These are phyloP conservation scores for Ferdinandea cuprea DNA, from an alignment of 2,888 invertebrate species.

Conservation along the genomic window DNA sequence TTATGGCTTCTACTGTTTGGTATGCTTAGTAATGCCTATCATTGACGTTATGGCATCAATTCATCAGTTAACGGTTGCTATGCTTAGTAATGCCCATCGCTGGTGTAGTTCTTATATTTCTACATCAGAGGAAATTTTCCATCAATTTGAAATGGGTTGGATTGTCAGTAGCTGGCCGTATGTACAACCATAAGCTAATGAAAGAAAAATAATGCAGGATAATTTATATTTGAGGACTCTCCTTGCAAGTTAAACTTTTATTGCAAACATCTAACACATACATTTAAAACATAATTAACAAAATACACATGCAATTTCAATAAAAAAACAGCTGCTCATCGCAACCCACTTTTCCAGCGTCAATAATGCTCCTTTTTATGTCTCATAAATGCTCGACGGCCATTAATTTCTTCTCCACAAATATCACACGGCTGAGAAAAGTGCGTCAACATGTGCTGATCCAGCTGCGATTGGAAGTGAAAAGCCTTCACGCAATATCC, in stretches of 20 bases:
- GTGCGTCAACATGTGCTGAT: slow-evolving; percentile 55
- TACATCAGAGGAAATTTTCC: too few species aligned
- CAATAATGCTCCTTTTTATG: slow-evolving; percentile 49
- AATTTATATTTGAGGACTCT: background rate
- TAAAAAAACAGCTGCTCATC: background rate
- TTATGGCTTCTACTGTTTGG: too few species aligned
- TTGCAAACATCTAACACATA: slow-evolving; percentile 22
- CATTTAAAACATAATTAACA: background rate
- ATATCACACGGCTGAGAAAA: slow-evolving; percentile 52
- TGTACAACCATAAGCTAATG: too few species aligned
- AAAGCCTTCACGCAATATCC: slow-evolving; percentile 55
- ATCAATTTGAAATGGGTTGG: too few species aligned
- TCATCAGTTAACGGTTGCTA: too few species aligned
- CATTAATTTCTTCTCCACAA: slow-evolving; percentile 53
- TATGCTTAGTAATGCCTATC: too few species aligned
- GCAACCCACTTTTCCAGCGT: background rate
- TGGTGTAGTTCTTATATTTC: too few species aligned
- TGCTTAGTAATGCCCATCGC: too few species aligned
- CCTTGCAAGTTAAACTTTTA: slow-evolving; percentile 25
- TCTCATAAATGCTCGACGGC: slow-evolving; percentile 47
- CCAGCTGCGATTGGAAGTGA: slow-evolving; percentile 43
- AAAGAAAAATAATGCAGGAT: too few species aligned
- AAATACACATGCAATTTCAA: slow-evolving; percentile 1
- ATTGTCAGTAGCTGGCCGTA: too few species aligned
- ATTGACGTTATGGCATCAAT: too few species aligned